Conservation (phyloP, 2,113 vertebrate genomes). For the Myrmecophaga tridactyla region DNA sequence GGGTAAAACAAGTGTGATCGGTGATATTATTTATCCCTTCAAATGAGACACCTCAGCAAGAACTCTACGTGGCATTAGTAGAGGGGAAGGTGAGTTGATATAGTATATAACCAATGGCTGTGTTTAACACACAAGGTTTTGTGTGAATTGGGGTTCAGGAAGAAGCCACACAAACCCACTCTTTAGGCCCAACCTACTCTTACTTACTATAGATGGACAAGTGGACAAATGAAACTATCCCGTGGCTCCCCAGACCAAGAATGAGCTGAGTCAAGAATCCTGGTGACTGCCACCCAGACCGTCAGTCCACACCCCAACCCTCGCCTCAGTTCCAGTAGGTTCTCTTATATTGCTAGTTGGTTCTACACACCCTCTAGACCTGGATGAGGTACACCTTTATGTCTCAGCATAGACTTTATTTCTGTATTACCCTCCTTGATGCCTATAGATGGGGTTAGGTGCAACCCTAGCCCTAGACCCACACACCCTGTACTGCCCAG, state of each 20-base stretch:
- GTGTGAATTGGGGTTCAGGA: not conserved
- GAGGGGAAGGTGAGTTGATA: rapidly evolving
- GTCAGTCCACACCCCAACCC: rapidly evolving
- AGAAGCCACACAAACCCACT: not conserved
- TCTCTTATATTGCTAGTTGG: not conserved
- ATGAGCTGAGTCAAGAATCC: not conserved
- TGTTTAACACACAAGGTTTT: not conserved
- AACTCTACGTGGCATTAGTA: not conserved
- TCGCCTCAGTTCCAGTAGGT: not conserved
- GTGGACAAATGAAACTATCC: not conserved
- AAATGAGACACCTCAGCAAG: not conserved
- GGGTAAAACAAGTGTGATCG: conserved; percentile 63
- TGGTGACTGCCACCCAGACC: not conserved
- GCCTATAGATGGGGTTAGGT: rapidly evolving
- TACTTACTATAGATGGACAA: not conserved
- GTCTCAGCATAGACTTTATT: too few relatives aligned
- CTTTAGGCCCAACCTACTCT: not conserved
- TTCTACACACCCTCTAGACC: not conserved
- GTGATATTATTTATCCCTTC: not conserved
- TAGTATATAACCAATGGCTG: not conserved
- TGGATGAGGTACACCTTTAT: rapidly evolving
- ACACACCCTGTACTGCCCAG: rapidly evolving
- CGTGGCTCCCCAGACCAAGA: not conserved
- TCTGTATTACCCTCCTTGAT: not conserved
- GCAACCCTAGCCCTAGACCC: rapidly evolving